Base-by-base conservation (phyloP, 2,888 invertebrate species). In the Sericinus montela region DNA sequence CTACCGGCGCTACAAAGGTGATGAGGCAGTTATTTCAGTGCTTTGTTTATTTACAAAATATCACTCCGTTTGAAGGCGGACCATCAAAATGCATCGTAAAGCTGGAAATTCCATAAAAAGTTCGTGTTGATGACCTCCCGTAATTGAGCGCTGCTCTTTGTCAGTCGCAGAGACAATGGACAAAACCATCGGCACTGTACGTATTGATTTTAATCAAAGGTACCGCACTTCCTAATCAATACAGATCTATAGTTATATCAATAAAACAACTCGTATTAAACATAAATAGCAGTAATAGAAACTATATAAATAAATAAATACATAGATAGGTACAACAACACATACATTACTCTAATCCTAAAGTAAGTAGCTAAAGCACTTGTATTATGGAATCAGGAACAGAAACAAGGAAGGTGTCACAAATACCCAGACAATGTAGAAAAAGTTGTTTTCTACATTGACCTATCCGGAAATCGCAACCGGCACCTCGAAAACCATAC, bases 1-100 rank as follows among this genome's bases (percentile, higher is more conserved):
- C 76, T 74, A 75, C 80, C 84, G 84, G 81, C 80, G 73, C 72
- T 77, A 87, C 87, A 88, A 87, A 88, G 88, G 86, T 87, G 84
- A 84, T 83, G 75, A 80, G 75, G 58, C 71, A 79, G 87, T 84
- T 88, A 88, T 88, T 88, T 87, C 84, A 84, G 88, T 81, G 74
- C 75, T 65, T 72, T 88, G 88, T 88, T 88, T 88, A 87, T 88
- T 88, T 88, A 88, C 88, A 83, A 87, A 85, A 88, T 88, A 88
- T 88, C 87, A 88, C 84, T 88, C 78, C 80, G 86, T 88, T 88
- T 88, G 88, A 88, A 88, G 87, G 85, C 85, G 87, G 81, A 83
- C 87, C 87, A 86, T 88, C 88, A 87, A 86, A 85, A 87, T 86
- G 77, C 72, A 77, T 80, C 87, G 83, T 88, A 82, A 88, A 88